Conservation (phyloP, 2,888 invertebrate species). For the Taphrorychus bicolor region DNA sequence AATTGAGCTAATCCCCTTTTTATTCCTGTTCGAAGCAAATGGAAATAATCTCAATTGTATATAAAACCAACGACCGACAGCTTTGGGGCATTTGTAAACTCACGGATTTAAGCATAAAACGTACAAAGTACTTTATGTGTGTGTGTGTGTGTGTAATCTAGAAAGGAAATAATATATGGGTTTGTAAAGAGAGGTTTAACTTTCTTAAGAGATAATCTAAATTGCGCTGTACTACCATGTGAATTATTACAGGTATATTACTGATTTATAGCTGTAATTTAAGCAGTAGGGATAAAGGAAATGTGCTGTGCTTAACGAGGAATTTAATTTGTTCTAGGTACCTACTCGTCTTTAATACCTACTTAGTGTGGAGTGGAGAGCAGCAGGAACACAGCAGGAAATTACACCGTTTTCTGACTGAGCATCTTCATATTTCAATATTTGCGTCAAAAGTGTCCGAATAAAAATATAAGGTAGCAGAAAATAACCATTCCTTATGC, state of each 20-base stretch:
- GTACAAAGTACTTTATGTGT: no score
- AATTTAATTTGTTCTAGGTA: not conserved
- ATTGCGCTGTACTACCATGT: not conserved
- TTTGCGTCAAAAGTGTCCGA: not conserved
- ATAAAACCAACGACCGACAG: not conserved
- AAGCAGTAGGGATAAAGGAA: not conserved
- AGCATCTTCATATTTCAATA: not conserved
- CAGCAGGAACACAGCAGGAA: not conserved
- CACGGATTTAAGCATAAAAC: not conserved
- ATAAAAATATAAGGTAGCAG: not conserved
- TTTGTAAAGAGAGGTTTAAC: not conserved
- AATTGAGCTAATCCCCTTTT: not conserved
- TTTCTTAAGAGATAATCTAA: constrained; percentile 1
- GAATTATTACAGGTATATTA: constrained; percentile 3
- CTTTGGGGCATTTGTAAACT: not conserved
- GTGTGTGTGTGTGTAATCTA: not conserved
- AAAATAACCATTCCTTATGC: not conserved
- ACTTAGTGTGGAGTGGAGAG: no score
- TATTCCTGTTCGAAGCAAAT: not conserved
- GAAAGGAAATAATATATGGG: not conserved
- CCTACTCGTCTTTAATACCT: not conserved
- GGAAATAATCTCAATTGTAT: not conserved
- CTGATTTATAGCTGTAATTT: not conserved
- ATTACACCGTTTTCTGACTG: not conserved
- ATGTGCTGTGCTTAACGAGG: not conserved